phyloP scores from a whole-genome alignment of 2,797 vertebrate species.

The Peromyscus attwateri region DNA sequence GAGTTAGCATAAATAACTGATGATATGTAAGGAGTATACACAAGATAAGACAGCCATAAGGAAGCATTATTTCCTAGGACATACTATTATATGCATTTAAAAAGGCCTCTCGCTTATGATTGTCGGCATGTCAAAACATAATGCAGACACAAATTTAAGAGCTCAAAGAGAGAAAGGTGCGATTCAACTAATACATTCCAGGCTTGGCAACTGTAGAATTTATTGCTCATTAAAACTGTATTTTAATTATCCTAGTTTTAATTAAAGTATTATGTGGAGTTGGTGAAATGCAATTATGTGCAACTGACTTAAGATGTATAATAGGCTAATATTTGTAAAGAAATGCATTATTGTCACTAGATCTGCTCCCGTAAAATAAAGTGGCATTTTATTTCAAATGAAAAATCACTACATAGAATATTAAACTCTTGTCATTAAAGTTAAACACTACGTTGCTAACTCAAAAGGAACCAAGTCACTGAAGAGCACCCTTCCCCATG shows the following conservation, averaged over 20 bases:
- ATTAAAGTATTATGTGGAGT: conserved; percentile 89
- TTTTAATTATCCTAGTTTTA: conserved; percentile 88
- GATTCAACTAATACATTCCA: conserved; percentile 80
- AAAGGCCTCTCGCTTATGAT: conserved; percentile 17
- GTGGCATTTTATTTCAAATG: conserved; percentile 83
- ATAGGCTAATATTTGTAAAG: conserved; percentile 85
- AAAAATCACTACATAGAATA: conserved; percentile 82
- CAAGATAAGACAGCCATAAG: background rate
- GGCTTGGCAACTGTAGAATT: conserved; percentile 86
- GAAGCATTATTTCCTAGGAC: background rate
- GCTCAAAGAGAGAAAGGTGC: conserved; percentile 69
- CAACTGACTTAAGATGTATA: conserved; percentile 84
- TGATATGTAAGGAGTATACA: background rate
- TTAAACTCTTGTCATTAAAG: conserved; percentile 77
- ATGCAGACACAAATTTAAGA: conserved; percentile 64
- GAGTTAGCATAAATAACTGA: conserved; percentile 5
- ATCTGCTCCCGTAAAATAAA: conserved; percentile 80
- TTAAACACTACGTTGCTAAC: conserved; percentile 73
- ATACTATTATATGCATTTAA: background rate
- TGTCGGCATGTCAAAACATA: conserved; percentile 50
- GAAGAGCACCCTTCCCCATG: background rate
- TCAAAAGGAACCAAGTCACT: conserved; percentile 70
- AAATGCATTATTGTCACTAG: conserved; percentile 80
- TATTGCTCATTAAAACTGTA: conserved; percentile 88
- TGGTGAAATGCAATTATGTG: conserved; percentile 88